Base-by-base conservation (phyloP, 2,888 invertebrate species). In the Stomorhina lunata region DNA sequence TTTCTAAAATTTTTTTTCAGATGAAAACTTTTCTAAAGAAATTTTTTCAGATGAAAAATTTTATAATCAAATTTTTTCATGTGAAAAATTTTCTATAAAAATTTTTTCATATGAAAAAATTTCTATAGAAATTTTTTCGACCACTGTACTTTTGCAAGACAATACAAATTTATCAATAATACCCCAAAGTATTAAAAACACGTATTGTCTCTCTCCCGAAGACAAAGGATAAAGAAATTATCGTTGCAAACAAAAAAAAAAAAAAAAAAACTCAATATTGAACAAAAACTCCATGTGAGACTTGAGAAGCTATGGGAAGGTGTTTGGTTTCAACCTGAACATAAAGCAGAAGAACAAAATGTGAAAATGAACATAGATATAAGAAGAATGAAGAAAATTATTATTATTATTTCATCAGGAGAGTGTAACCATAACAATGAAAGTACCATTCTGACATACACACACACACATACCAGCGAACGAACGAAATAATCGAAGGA, bases 151-250 rank as follows among this genome's bases (percentile, higher is more conserved):
- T 25, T n/a, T 7, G 10, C 37, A 10, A 2, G 34, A 40, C 27
- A 79, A 59, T 37, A 59, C 20, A 34, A 59, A 53, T 59, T 63
- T 55, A 68, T 81, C 61, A 53, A 68, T 78, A 81, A 68, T 81
- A 61, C 78, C 55, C 81, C 34, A 55, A 66, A 73, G 72, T 68
- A 81, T 66, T 77, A 37, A 73, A 55, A 78, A 45, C 68, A 68
- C 27, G 53, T 71, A 75, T n/a, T 40, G 9, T 9, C 9, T 9
- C n/a, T 43, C 22, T 63, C 34, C 27, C 22, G 20, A 45, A 63
- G 45, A 43, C 69, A 71, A 71, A 69, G 34, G 43, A 77, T 43
- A 59, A 72, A 48, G 12, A 59, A 25, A 48, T 34, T 59, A 2
- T 10, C 57, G 20, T 40, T 29, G 68, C 37, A 37, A 50, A 43